These are phyloP conservation scores for Columba janthina DNA, from an alignment of 2,113 vertebrate species.

Conservation along the genomic window DNA sequence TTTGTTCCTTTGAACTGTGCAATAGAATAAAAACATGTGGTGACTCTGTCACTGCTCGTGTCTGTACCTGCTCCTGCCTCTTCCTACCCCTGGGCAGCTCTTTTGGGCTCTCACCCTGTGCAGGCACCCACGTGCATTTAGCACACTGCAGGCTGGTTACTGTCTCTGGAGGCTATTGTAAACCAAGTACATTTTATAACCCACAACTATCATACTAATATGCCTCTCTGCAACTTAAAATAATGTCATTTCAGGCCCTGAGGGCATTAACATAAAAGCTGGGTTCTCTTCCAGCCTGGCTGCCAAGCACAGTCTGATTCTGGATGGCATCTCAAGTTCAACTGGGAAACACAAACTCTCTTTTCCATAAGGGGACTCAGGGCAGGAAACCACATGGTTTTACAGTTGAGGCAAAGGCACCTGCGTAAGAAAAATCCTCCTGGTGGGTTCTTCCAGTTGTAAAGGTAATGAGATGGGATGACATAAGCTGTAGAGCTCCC, in stretches of 20 bases:
- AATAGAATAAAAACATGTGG: accelerated
- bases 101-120: accelerated
- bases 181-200: not conserved
- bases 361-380: not conserved
- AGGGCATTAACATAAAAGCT: not conserved
- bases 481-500: not conserved
- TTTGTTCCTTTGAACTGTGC: not conserved
- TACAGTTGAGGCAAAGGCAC: not conserved
- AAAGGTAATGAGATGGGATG: not conserved
- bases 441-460: not conserved
- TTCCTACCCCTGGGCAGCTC: not conserved
- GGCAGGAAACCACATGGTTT: not conserved
- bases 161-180: not conserved
- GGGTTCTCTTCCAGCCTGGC: not conserved
- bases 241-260: not conserved
- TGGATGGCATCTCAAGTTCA: not conserved
- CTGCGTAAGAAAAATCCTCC: not conserved
- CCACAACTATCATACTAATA: not conserved
- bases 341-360: not conserved
- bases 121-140: not conserved
- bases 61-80: not conserved
- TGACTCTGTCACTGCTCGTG: not conserved
- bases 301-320: not conserved
- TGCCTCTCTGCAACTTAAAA: not conserved
- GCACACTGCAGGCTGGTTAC: not conserved